These are phyloP conservation scores for Pyralis farinalis DNA, from an alignment of 2,888 invertebrate species.

Conservation along the genomic window DNA sequence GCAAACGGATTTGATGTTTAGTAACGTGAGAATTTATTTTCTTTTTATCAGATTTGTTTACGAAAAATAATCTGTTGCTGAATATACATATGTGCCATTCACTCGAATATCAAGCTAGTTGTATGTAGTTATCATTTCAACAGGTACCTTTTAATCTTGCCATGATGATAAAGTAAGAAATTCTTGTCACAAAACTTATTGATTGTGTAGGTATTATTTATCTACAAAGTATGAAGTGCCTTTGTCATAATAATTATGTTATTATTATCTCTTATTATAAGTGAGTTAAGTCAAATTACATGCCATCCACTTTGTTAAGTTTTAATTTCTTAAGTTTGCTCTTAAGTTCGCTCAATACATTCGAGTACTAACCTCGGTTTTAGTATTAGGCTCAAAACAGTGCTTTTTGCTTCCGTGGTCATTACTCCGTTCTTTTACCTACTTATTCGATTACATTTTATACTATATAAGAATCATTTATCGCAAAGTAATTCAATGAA, in stretches of 20 bases:
- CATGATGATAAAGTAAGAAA: slow-evolving; percentile 78
- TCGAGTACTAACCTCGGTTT: slow-evolving; percentile 65
- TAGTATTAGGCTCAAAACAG: slow-evolving; percentile 50
- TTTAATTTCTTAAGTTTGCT: slow-evolving; percentile 73
- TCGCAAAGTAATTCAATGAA: too few species aligned
- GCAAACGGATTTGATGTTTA: slow-evolving; percentile 44
- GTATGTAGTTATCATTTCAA: slow-evolving; percentile 72
- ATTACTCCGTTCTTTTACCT: background rate
- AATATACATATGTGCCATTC: slow-evolving; percentile 75
- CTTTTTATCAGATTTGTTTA: slow-evolving; percentile 41
- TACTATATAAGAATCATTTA: too few species aligned
- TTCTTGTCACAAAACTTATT: slow-evolving; percentile 71
- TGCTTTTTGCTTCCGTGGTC: slow-evolving; percentile 2
- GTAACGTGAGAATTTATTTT: slow-evolving; percentile 36
- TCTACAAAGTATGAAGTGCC: slow-evolving; percentile 68
- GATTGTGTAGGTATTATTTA: slow-evolving; percentile 49
- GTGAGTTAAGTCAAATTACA: slow-evolving; percentile 80
- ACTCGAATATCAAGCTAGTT: slow-evolving; percentile 72
- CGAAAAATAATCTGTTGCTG: slow-evolving; percentile 52
- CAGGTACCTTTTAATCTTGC: slow-evolving; percentile 81
- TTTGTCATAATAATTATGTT: slow-evolving; percentile 71
- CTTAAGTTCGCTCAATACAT: slow-evolving; percentile 79
- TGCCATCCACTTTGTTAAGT: slow-evolving; percentile 82
- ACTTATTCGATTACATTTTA: background rate
- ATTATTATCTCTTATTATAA: slow-evolving; percentile 61